These are phyloP conservation scores for Macheiramphus alcinus DNA, from an alignment of 2,113 vertebrate genomes.

Conservation along the genomic window DNA sequence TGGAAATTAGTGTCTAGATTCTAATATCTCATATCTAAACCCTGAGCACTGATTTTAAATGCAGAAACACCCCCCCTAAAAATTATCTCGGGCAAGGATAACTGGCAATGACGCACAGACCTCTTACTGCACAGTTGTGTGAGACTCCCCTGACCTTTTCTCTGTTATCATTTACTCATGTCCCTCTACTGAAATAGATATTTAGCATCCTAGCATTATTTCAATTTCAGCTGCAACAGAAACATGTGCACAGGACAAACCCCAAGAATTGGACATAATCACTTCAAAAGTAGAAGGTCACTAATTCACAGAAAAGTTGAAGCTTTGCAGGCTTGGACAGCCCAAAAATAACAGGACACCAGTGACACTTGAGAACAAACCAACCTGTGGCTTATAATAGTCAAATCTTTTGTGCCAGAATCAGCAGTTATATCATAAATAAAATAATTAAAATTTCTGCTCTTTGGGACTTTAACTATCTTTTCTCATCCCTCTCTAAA, in stretches of 20 bases:
- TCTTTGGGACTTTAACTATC: background rate
- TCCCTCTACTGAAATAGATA: background rate
- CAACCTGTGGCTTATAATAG: background rate
- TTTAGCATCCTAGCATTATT: background rate
- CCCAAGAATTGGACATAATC: background rate
- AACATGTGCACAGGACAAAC: background rate
- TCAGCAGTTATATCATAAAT: background rate
- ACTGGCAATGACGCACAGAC: background rate
- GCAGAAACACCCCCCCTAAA: background rate
- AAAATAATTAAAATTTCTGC: background rate
- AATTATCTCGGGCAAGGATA: background rate
- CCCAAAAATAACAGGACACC: background rate
- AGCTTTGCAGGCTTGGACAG: background rate
- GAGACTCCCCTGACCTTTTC: background rate
- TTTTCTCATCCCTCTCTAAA: background rate
- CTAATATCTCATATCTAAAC: background rate
- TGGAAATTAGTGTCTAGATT: background rate
- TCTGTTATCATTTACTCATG: background rate
- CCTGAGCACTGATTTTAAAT: background rate
- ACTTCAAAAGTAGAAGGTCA: background rate
- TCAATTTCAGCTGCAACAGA: background rate
- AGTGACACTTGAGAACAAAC: background rate
- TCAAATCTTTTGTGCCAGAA: background rate
- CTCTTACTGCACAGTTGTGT: background rate
- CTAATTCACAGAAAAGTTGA: background rate